phyloP scores from a whole-genome alignment of 2,797 vertebrate genomes.

The Toxotes lorentzi region DNA sequence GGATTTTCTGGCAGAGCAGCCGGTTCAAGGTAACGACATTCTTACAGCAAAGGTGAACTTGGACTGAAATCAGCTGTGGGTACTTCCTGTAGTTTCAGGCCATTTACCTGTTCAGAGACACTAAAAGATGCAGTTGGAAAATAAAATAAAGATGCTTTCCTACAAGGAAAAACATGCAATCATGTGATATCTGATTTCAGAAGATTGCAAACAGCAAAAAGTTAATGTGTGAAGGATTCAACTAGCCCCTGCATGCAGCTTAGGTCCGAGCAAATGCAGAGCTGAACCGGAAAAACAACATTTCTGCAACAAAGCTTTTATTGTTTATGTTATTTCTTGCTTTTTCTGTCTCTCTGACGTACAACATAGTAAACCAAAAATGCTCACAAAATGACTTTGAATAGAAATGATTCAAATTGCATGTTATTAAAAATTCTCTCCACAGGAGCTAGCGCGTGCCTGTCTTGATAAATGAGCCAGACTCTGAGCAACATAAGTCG shows the following conservation, averaged over 20 bases:
- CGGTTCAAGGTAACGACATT: background rate
- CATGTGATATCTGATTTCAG: conserved; percentile 12
- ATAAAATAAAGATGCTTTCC: conserved; percentile 4
- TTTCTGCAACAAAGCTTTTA: conserved; percentile 4
- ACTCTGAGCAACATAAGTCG: conserved; percentile 64
- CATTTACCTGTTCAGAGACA: background rate
- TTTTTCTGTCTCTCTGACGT: background rate
- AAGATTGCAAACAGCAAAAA: background rate
- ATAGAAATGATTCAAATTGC: conserved; percentile 37
- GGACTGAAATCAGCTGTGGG: background rate
- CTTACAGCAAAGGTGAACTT: background rate
- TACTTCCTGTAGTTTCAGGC: background rate
- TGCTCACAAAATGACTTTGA: conserved; percentile 21
- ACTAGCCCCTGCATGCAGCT: background rate
- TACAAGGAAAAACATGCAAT: background rate
- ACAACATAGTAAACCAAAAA: background rate
- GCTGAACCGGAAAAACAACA: background rate
- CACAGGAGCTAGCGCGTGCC: conserved; percentile 15
- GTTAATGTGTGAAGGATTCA: conserved; percentile 12
- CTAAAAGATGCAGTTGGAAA: conserved; percentile 25
- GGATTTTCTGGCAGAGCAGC: conserved; percentile 14
- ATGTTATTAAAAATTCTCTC: conserved; percentile 44
- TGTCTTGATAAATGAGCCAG: conserved; percentile 50
- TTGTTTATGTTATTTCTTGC: background rate
- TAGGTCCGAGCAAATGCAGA: background rate